phyloP scores from a whole-genome alignment of 2,888 invertebrate genomes.

The Nomada fabriciana region DNA sequence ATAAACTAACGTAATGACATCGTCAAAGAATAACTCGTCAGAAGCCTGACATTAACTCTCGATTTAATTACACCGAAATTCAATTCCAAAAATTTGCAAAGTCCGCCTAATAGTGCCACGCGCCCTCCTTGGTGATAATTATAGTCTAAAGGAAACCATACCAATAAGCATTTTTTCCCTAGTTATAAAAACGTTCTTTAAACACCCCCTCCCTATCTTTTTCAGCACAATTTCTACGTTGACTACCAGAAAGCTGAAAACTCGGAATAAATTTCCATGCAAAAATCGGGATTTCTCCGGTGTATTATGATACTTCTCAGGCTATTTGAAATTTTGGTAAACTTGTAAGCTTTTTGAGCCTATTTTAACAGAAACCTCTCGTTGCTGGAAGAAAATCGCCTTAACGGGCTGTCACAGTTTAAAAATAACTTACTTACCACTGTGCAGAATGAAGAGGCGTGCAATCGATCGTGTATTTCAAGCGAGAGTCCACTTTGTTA shows the following conservation, averaged over 20 bases:
- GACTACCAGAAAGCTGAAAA: not conserved
- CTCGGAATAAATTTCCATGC: constrained; percentile 11
- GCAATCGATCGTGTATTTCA: constrained; percentile 2
- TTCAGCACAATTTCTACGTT: not conserved
- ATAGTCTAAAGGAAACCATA: not conserved
- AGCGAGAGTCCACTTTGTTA: constrained; percentile 1
- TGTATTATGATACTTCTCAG: not conserved
- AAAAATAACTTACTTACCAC: not conserved
- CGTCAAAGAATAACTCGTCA: too few relatives aligned
- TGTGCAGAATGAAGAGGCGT: not conserved
- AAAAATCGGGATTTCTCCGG: not conserved
- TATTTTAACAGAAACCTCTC: not conserved
- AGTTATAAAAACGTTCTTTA: not conserved
- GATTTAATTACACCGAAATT: too few relatives aligned
- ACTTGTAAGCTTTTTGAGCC: not conserved
- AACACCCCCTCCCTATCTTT: too few relatives aligned
- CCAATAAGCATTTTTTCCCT: not conserved
- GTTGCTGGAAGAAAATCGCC: too few relatives aligned
- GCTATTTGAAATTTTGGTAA: not conserved
- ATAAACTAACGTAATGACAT: too few relatives aligned
- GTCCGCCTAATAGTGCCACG: not conserved
- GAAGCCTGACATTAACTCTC: too few relatives aligned
- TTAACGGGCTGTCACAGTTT: too few relatives aligned
- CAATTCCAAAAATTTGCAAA: too few relatives aligned
- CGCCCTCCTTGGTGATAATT: not conserved